A percentile compares a stretch with the other conserved stretches of the same genome.
phyloP scores from a whole-genome alignment of 1,140 invertebrate species.

The Plodia interpunctella region DNA sequence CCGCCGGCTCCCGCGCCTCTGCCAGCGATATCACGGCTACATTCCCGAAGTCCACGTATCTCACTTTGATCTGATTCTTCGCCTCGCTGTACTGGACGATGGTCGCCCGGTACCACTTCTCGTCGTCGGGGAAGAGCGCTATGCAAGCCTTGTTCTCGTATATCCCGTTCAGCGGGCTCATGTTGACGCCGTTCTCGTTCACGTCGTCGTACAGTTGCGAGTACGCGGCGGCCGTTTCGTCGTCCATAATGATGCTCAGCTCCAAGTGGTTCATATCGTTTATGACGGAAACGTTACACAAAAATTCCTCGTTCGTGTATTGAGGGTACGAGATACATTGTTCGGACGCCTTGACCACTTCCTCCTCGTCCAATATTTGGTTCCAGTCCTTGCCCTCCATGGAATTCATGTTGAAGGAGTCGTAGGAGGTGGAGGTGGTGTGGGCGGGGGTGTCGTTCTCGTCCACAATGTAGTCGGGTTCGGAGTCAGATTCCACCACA shows the following conservation, averaged over 20 bases:
- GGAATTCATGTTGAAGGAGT: constrained; percentile 33
- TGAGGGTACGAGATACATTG: constrained; percentile 37
- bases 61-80: constrained; percentile 52
- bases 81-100: constrained; percentile 53
- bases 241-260: constrained; percentile 42
- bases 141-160: constrained; percentile 63
- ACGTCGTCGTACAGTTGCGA: constrained; percentile 47
- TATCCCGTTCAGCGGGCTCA: constrained; percentile 45
- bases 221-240: constrained; percentile 34
- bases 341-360: constrained; percentile 15
- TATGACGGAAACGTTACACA: constrained; percentile 47
- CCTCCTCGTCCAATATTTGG: constrained; percentile 40
- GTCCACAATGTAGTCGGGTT: constrained; percentile 59
- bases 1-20: constrained; percentile 49
- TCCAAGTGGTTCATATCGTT: constrained; percentile 45
- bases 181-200: constrained; percentile 32
- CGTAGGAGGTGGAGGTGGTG: constrained; percentile 19
- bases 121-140: constrained; percentile 52
- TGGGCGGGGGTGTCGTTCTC: constrained; percentile 27
- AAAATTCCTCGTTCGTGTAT: constrained; percentile 32
- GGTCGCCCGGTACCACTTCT: constrained; percentile 55
- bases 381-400: constrained; percentile 52
- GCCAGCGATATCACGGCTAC: constrained; percentile 41
- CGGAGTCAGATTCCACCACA: constrained; percentile 40
- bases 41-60: constrained; percentile 69